Conservation (phyloP, 2,797 vertebrate species). For the Pangasius mekongensis region DNA sequence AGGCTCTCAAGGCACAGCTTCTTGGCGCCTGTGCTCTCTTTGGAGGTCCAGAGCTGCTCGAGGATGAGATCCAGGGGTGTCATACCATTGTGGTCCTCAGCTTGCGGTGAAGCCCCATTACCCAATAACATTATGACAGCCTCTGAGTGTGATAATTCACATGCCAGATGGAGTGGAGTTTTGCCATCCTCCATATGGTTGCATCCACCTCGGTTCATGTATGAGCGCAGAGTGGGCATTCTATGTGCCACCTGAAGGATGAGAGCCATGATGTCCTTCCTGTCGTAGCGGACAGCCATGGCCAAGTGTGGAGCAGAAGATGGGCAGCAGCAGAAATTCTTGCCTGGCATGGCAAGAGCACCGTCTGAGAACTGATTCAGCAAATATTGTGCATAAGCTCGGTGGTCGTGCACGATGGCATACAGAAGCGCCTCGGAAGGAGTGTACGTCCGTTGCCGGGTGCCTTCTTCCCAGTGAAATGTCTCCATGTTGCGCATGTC, state of each 20-base stretch:
- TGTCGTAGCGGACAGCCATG: slow-evolving; percentile 85
- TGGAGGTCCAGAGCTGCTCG: slow-evolving; percentile 80
- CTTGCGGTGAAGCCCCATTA: slow-evolving; percentile 80
- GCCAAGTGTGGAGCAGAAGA: slow-evolving; percentile 82
- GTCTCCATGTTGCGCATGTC: slow-evolving; percentile 88
- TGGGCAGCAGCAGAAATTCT: slow-evolving; percentile 82
- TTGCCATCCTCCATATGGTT: slow-evolving; percentile 80
- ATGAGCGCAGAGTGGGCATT: slow-evolving; percentile 70
- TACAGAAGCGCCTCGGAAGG: slow-evolving; percentile 88
- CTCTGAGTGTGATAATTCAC: slow-evolving; percentile 82
- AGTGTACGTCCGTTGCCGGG: slow-evolving; percentile 75
- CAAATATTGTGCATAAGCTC: slow-evolving; percentile 82
- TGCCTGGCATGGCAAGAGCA: slow-evolving; percentile 82
- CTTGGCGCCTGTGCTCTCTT: slow-evolving; percentile 70
- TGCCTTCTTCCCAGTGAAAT: slow-evolving; percentile 82
- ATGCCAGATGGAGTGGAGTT: slow-evolving; percentile 84
- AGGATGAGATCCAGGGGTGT: slow-evolving; percentile 83
- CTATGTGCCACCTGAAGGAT: slow-evolving; percentile 82
- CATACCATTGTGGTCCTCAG: slow-evolving; percentile 77
- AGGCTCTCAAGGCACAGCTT: slow-evolving; percentile 83
- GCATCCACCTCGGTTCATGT: slow-evolving; percentile 75
- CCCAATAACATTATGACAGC: slow-evolving; percentile 81
- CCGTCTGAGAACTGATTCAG: slow-evolving; percentile 79
- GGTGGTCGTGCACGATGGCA: slow-evolving; percentile 87
- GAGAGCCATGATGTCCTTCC: slow-evolving; percentile 81